Conservation (phyloP, 2,888 invertebrate genomes). For the Apamea epomidion region DNA sequence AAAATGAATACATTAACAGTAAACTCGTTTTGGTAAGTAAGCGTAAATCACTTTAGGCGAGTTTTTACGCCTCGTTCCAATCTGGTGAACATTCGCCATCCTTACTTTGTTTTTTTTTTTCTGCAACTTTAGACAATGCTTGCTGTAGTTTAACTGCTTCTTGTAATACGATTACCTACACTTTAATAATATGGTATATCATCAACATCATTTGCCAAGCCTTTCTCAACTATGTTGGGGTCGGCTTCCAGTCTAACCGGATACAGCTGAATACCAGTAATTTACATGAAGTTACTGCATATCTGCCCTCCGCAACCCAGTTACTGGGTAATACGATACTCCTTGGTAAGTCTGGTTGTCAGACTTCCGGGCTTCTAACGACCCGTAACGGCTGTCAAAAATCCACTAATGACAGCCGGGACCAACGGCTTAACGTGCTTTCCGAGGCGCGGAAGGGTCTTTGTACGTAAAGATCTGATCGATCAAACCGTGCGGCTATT, state of each 20-base stretch:
- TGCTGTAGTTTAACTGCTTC: slow-evolving; percentile 15
- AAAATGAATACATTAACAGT: slow-evolving; percentile 37
- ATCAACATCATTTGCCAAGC: not conserved
- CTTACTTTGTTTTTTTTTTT: slow-evolving; percentile 36
- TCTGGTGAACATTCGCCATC: slow-evolving; percentile 52
- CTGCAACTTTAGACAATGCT: slow-evolving; percentile 43
- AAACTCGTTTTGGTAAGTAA: slow-evolving; percentile 56
- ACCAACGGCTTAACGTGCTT: not conserved
- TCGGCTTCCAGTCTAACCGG: not conserved
- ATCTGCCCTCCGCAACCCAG: not conserved
- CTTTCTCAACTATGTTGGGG: not conserved
- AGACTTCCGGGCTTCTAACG: not conserved
- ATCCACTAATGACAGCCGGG: not conserved
- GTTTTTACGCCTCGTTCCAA: slow-evolving; percentile 59
- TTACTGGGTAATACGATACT: not conserved
- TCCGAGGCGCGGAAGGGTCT: no score
- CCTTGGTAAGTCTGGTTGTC: not conserved
- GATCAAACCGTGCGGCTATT: not conserved
- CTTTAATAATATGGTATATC: not conserved
- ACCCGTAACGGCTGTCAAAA: not conserved
- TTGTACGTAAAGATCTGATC: no score
- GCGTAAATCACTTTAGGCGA: slow-evolving; percentile 45
- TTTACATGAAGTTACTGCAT: not conserved
- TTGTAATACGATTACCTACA: slow-evolving; percentile 10
- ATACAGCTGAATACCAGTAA: not conserved